phyloP scores from a whole-genome alignment of 2,113 vertebrate genomes.

The Gavia stellata region DNA sequence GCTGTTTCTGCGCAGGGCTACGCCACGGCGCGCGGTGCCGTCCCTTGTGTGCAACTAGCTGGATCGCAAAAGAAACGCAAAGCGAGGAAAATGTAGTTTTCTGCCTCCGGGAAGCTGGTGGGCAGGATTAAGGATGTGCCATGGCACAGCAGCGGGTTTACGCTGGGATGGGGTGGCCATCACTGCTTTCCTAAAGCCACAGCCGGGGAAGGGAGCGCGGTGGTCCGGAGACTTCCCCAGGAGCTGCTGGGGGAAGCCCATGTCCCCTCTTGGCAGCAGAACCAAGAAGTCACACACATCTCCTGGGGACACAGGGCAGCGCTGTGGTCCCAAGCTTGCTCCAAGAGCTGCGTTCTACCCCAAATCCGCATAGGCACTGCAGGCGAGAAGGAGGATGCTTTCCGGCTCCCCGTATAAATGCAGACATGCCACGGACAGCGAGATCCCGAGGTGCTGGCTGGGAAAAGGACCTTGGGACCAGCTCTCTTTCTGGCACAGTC shows the following conservation, averaged over 20 bases:
- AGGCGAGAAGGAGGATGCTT: not conserved
- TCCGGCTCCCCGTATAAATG: rapidly evolving
- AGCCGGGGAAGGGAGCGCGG: rapidly evolving
- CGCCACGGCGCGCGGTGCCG: rapidly evolving
- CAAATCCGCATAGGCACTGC: no score
- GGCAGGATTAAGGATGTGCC: not conserved
- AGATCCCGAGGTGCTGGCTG: not conserved
- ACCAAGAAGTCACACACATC: rapidly evolving
- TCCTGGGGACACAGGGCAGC: not conserved
- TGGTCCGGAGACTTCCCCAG: rapidly evolving
- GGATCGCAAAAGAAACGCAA: not conserved
- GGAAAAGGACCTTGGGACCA: not conserved
- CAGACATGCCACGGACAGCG: rapidly evolving
- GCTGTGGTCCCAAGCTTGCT: not conserved
- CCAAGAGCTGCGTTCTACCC: not conserved
- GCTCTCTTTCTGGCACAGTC: not conserved
- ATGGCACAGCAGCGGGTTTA: not conserved
- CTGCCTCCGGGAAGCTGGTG: not conserved
- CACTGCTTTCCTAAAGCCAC: not conserved
- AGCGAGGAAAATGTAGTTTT: no score
- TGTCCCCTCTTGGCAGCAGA: no score
- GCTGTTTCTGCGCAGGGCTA: no score
- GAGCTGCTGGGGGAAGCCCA: no score
- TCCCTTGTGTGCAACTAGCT: not conserved
- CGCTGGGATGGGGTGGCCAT: not conserved